Evolutionary conservation across 2,888 invertebrate genomes (phyloP), one percentile per base, ranked within the genome.

Genomic region (Neoascia interrupta): DNA sequence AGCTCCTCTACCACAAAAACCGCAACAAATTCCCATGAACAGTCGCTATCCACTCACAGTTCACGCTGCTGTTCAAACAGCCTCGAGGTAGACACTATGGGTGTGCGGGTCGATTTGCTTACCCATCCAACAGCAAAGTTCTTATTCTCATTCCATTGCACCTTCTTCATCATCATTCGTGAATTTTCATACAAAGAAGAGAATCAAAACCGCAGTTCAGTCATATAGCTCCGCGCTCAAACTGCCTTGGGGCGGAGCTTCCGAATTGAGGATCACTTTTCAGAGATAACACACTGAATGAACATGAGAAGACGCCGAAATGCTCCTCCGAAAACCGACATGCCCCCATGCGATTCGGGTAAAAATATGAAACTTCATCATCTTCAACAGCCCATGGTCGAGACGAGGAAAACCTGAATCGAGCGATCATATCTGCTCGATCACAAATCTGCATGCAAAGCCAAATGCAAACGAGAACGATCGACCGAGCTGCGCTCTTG

Each of bases 221-320:
- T n/a, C 36, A 75, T 75, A 75, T 58, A 37, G 73, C 68, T 56
- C 54, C 11, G 45, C 23, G 15, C 41, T 49, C 41, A 70, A 70
- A 74, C 34, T 69, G 80, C 83, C 82, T 81, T 80, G 81, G 82
- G 83, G 83, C 83, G 83, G 83, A 83, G 83, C 83, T 83, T 81
- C 83, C 83, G 83, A 83, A 83, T 83, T 83, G 82, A 82, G 81
- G 81, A 82, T 81, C 80, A 81, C 69, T 75, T 74, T 58, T 54
- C 19, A 36, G 10, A 68, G 82, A 82, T 82, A 82, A 79, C n/a
- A n/a, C n/a, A n/a, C 74, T 81, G 81, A 81, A 76, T 73, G 76
- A 76, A 81, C 81, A 81, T 81, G 74, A 81, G 81, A 81, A 58
- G 81, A 76, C 15, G 76, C 81, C 81, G 81, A 69, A 70, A 53